Base-by-base conservation (phyloP, 1,140 invertebrate species). In the Triops longicaudatus region DNA sequence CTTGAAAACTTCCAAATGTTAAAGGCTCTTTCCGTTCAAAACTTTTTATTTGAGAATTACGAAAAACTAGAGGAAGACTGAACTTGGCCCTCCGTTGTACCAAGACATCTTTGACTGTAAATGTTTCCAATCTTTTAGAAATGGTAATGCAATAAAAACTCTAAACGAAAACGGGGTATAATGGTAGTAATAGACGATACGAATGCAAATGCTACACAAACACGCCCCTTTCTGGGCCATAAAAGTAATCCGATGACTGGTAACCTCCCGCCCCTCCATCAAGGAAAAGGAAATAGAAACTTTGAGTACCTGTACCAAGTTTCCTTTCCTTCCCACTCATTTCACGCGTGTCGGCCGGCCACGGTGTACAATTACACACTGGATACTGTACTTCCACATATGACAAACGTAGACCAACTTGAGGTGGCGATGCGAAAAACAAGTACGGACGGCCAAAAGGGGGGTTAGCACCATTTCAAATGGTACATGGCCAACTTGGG, bases 261-360 rank as follows among this genome's bases (percentile, higher is more conserved):
- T 6, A 6, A 63, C 50, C 50, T 17, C 14, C 50, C 22, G 22
- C 50, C 50, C 14, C n/a, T 63, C 50, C 50, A n/a, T 63, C 50
- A 63, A 14, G 22, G n/a, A n/a, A 63, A 63, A 63, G n/a, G 50
- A 63, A 22, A 63, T n/a, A 63, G 50, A 63, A 63, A 63, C 50
- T 17, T 63, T 63, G 5, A 4, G 50, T 63, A 63, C 50, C 50
- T 63, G 50, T 9, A 12, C 17, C 1, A 63, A 22, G 17, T 22
- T 17, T 17, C 7, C 14, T 63, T 63, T 63, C 50, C 50, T 63
- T 63, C 50, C 50, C 50, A 4, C 14, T 22, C 50, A 63, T 63
- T 63, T 63, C 50, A 63, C 50, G 50, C 50, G 50, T 63, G 50
- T 63, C 50, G 14, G 50, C 50, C 50, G 22, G 50, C 50, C 50